Evolutionary conservation across 2,888 invertebrate genomes (phyloP).

Genomic region (Cheilosia impressa): DNA sequence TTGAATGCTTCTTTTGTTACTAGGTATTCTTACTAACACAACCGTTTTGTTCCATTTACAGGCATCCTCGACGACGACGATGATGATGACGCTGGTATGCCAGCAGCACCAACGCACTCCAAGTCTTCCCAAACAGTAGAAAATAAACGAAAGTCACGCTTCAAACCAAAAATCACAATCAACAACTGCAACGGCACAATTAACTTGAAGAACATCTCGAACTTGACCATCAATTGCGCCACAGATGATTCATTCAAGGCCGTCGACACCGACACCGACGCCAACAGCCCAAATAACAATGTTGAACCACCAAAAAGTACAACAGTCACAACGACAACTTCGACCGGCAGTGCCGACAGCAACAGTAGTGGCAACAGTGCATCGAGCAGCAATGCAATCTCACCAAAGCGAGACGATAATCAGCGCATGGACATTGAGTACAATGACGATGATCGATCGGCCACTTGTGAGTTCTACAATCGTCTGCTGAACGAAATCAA

Average conservation of each 20-base stretch:
- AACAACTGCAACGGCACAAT: slow-evolving; percentile 83
- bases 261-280: slow-evolving; percentile 37
- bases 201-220: slow-evolving; percentile 83
- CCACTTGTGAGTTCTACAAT: slow-evolving; percentile 83
- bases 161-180: slow-evolving; percentile 83
- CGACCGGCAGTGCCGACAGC: slow-evolving; percentile 60
- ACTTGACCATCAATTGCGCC: slow-evolving; percentile 82
- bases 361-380: slow-evolving; percentile 61
- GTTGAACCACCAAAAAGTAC: slow-evolving; percentile 55
- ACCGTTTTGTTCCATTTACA: background rate
- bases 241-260: slow-evolving; percentile 80
- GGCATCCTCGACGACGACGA: slow-evolving; percentile 57
- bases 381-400: slow-evolving; percentile 65
- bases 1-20: too few relatives aligned
- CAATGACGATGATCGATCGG: slow-evolving; percentile 79
- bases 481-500: slow-evolving; percentile 83
- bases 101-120: slow-evolving; percentile 48
- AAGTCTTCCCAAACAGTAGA: slow-evolving; percentile 64
- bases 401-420: slow-evolving; percentile 54
- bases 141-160: slow-evolving; percentile 74
- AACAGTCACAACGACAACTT: slow-evolving; percentile 50
- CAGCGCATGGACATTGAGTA: slow-evolving; percentile 63
- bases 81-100: slow-evolving; percentile 60
- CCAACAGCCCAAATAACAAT: slow-evolving; percentile 32
- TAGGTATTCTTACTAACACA: too few relatives aligned